These are phyloP conservation scores for Cygnus olor DNA, from an alignment of 2,797 vertebrate genomes.

Conservation along the genomic window DNA sequence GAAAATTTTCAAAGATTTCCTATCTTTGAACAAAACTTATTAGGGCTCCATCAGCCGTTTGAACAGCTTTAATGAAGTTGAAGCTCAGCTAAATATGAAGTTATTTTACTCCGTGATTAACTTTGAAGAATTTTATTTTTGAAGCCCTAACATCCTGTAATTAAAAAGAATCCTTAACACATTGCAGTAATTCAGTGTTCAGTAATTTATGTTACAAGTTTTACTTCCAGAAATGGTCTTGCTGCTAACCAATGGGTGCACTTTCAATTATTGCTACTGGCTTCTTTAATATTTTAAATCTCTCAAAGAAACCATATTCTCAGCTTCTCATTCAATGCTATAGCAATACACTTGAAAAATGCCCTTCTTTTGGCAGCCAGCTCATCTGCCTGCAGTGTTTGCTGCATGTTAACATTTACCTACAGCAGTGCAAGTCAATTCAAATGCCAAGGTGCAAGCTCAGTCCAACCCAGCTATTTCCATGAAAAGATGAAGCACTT, in stretches of 20 bases:
- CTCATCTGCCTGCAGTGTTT: not conserved
- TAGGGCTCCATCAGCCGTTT: slow-evolving; percentile 66
- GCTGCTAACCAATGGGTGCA: not conserved
- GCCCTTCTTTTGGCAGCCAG: slow-evolving; percentile 14
- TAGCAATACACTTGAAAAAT: not conserved
- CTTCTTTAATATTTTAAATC: slow-evolving; percentile 42
- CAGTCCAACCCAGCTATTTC: not conserved
- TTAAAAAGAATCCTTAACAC: slow-evolving; percentile 74
- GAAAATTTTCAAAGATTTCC: slow-evolving; percentile 70
- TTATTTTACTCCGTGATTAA: slow-evolving; percentile 61
- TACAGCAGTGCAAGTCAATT: not conserved
- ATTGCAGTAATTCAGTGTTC: slow-evolving; percentile 31
- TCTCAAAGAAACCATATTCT: not conserved
- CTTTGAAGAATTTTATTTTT: slow-evolving; percentile 69
- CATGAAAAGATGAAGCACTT: not conserved
- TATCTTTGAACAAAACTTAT: slow-evolving; percentile 77
- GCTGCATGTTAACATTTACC: slow-evolving; percentile 22
- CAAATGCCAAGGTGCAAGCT: slow-evolving; percentile 1
- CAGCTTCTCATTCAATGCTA: not conserved
- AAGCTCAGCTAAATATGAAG: slow-evolving; percentile 60
- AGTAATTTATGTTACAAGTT: slow-evolving; percentile 51
- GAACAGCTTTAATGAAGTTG: slow-evolving; percentile 68
- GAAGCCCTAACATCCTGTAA: slow-evolving; percentile 65
- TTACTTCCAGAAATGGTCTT: slow-evolving; percentile 48
- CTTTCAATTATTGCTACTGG: not conserved